Evolutionary conservation across 2,888 invertebrate species (phyloP).

Genomic region (Cepaea hortensis): DNA sequence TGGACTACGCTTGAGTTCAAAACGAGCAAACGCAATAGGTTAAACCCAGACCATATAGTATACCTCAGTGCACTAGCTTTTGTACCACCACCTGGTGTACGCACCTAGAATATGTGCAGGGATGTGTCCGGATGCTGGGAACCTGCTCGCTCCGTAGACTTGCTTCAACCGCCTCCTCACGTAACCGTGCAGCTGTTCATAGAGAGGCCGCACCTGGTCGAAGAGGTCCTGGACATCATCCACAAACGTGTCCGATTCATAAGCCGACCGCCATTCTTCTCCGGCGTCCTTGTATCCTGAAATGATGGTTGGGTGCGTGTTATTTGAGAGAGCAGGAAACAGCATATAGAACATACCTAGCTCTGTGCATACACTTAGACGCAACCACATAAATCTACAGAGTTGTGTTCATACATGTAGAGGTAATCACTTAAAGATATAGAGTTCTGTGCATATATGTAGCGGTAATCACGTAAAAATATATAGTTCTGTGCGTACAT

Average conservation of each 20-base stretch:
- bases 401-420: too few relatives aligned
- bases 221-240: constrained; percentile 79
- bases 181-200: constrained; percentile 88
- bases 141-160: constrained; percentile 84
- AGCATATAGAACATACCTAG: neutral
- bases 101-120: constrained; percentile 88
- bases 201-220: constrained; percentile 82
- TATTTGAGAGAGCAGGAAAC: neutral
- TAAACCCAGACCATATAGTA: too few relatives aligned
- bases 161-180: constrained; percentile 83
- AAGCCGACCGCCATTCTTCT: constrained; percentile 92
- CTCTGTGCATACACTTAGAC: neutral
- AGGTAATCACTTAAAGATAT: too few relatives aligned
- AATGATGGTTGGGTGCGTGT: neutral
- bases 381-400: neutral
- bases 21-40: too few relatives aligned
- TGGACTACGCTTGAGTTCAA: too few relatives aligned
- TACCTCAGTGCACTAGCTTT: too few relatives aligned
- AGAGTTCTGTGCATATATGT: too few relatives aligned
- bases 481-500: too few relatives aligned
- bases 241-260: constrained; percentile 85
- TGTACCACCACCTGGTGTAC: neutral
- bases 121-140: constrained; percentile 83
- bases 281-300: constrained; percentile 91
- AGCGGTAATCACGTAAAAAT: too few relatives aligned